Base-by-base conservation (phyloP, 2,888 invertebrate genomes). In the Labia minor region DNA sequence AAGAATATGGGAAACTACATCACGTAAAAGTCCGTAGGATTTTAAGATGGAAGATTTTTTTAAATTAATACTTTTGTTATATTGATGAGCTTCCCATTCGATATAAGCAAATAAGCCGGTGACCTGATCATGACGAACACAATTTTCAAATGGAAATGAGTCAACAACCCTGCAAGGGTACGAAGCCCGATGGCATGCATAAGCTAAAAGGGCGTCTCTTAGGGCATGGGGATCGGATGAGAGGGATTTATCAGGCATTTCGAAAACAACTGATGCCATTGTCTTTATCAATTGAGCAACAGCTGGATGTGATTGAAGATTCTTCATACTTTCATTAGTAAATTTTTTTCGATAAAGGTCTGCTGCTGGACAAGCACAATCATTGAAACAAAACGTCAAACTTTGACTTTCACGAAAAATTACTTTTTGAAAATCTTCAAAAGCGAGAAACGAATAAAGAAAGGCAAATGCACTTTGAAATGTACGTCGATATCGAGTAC, bases 401-500 rank as follows among this genome's bases (percentile, higher is more conserved):
- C 90, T 89, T 73, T 89, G 89, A 65, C 88, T 87, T 77, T 92
- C 92, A 10, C 83, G 80, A 14, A 94, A 82, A 21, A 81, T 81
- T 20, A 70, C 68, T 68, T 61, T 75, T 71, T 67, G 78, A 73
- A 87, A 80, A 65, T 86, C 81, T 67, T 89, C 87, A 1, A 81
- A 77, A 1, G 87, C 85, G 37, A 92, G 78, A 70, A 92, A 82
- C 0, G 87, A 84, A 74, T 85, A 90, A 1, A 91, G 76, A 71
- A 92, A 82, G 0, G 92, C 92, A 71, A 92, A 81, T 0, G 91
- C 88, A 72, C 95, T 95, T 78, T 95, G 95, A 74, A 91, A 92
- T 18, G 96, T 96, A 73, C 97, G 83, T 0, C 93, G 79, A 76
- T 92, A 94, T 61, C 89, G 83, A 0, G 95, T 95, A 72, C 92